Base-by-base conservation (phyloP, 2,888 invertebrate genomes). In the Cheilosia grossa region DNA sequence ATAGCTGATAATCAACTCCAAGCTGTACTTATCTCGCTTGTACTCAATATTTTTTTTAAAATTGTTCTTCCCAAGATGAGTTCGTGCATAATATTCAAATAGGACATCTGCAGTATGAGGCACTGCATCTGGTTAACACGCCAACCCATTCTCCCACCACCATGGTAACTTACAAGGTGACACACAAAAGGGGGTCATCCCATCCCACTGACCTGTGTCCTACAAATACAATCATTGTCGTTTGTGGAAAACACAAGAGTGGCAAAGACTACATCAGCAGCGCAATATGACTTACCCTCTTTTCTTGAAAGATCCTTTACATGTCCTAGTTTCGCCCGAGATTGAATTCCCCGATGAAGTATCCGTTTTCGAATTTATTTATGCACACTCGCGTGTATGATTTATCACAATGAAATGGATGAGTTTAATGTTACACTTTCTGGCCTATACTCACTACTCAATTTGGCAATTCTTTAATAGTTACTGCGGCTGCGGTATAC, bases 271-370 rank as follows among this genome's bases (percentile, higher is more conserved):
- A 37, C 37, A 37, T 37, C 37, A 10, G 24, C 69, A 59, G 13
- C 33, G 13, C 33, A 27, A 59, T 30, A 27, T 40, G 85, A 82
- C 86, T 86, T 73, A 86, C 86, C 86, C 86, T 58, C 78, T 86
- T 80, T 86, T 86, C 73, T 86, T 86, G 33, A 86, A 82, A 73
- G 86, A 82, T 82, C 73, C 86, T 86, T 86, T 86, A 82, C 86
- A 86, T 86, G 86, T 86, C 86, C 86, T 86, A 86, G 58, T 77
- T 86, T 86, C 86, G 56, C 69, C 47, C 30, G 77, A 82, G 58
- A 77, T 82, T 82, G 44, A 73, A 66, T 77, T 78, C 33, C 73
- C 77, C 64, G 77, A 73, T 82, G 70, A 69, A 53, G 67, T 86
- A 86, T 86, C 63, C 86, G 86, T 86, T 81, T 86, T 86, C 63